These are phyloP conservation scores for Characodon lateralis DNA, from an alignment of 2,797 vertebrate species.

Conservation along the genomic window DNA sequence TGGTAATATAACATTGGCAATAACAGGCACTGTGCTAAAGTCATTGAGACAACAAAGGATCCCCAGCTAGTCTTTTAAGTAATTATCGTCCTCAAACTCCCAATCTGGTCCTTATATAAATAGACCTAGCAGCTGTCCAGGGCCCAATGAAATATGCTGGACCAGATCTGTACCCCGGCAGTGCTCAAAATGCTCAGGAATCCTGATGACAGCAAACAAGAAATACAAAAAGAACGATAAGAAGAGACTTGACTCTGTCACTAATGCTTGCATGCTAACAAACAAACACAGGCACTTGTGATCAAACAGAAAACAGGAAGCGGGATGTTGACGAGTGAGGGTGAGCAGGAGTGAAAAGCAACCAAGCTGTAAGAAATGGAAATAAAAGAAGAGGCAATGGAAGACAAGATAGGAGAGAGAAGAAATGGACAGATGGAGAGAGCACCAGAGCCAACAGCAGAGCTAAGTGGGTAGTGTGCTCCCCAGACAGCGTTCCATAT, in stretches of 20 bases:
- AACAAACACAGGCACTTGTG: constrained; percentile 17
- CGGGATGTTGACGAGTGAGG: neutral
- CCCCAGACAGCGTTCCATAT: constrained; percentile 83
- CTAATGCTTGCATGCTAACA: constrained; percentile 31
- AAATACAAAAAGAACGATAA: constrained; percentile 33
- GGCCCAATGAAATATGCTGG: neutral
- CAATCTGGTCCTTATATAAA: constrained; percentile 19
- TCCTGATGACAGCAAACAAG: constrained; percentile 7
- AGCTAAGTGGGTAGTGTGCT: constrained; percentile 82
- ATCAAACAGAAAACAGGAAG: constrained; percentile 10
- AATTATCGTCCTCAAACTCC: constrained; percentile 17
- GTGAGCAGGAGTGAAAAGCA: constrained; percentile 3
- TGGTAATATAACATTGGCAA: neutral
- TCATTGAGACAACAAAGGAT: neutral
- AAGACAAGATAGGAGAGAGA: constrained; percentile 26
- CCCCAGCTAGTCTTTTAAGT: constrained; percentile 3
- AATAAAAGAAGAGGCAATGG: constrained; percentile 28
- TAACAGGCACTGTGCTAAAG: neutral
- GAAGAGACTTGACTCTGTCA: constrained; percentile 30
- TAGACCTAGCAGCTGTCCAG: neutral
- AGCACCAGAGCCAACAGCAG: constrained; percentile 78
- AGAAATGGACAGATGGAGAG: constrained; percentile 76
- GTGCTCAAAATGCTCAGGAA: constrained; percentile 16
- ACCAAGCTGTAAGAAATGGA: constrained; percentile 17
- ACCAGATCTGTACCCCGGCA: constrained; percentile 5